phyloP scores from a whole-genome alignment of 1,140 invertebrate genomes.

The Drosophila malerkotliana region DNA sequence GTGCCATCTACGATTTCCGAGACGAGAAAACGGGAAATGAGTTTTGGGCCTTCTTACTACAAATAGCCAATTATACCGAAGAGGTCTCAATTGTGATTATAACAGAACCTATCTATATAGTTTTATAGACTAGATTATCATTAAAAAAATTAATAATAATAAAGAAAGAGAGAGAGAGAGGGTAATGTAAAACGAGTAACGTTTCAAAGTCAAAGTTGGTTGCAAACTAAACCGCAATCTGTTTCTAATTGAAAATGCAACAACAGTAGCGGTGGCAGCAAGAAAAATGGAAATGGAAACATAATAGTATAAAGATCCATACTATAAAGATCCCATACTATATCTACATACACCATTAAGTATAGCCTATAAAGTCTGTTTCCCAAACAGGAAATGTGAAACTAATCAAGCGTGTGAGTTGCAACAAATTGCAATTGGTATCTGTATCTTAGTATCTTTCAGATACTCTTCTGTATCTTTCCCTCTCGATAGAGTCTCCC shows the following conservation, averaged over 20 bases:
- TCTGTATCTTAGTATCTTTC: slow-evolving; percentile 5
- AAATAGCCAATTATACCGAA: too few species aligned
- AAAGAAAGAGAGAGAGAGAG: neutral
- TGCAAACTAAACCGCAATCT: slow-evolving; percentile 70
- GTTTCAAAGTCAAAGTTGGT: slow-evolving; percentile 64
- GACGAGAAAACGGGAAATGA: neutral
- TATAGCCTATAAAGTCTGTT: neutral
- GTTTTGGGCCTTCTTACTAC: neutral
- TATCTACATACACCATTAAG: neutral
- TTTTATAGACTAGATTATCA: slow-evolving; percentile 4
- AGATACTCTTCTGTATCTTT: slow-evolving; percentile 7
- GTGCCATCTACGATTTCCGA: slow-evolving; percentile 33
- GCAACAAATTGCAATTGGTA: slow-evolving; percentile 62
- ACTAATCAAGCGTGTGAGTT: slow-evolving; percentile 76
- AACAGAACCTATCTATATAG: slow-evolving; percentile 1
- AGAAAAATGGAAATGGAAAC: slow-evolving; percentile 27
- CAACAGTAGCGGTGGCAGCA: slow-evolving; percentile 4
- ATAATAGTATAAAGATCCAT: slow-evolving; percentile 30
- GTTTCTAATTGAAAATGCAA: slow-evolving; percentile 71
- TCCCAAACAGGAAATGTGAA: slow-evolving; percentile 70
- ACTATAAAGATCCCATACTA: neutral
- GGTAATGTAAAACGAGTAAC: slow-evolving; percentile 67
- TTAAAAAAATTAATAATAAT: neutral
- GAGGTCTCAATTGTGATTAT: neutral
- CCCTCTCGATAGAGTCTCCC: neutral